phyloP scores from a whole-genome alignment of 2,113 vertebrate genomes.

The Heliornis fulica region DNA sequence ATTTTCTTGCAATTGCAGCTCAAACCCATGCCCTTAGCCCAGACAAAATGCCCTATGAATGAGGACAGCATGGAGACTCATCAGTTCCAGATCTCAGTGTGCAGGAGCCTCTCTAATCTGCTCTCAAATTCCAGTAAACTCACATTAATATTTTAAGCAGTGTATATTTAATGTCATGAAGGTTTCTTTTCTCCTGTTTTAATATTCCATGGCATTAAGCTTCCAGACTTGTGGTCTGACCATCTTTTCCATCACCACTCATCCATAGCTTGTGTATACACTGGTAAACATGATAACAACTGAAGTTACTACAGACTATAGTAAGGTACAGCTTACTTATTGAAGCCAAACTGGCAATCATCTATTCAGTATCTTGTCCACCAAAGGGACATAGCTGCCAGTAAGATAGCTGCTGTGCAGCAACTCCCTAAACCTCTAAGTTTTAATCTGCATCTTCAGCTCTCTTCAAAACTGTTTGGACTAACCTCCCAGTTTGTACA shows the following conservation, averaged over 20 bases:
- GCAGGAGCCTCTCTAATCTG: neutral
- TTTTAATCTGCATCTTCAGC: neutral
- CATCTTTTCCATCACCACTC: neutral
- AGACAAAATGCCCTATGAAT: neutral
- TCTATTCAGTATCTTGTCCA: neutral
- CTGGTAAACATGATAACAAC: neutral
- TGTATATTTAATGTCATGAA: too few species aligned
- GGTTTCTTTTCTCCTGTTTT: neutral
- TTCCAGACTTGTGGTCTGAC: neutral
- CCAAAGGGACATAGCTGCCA: neutral
- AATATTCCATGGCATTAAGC: neutral
- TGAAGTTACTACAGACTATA: neutral
- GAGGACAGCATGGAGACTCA: neutral
- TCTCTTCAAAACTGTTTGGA: neutral
- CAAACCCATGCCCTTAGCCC: neutral
- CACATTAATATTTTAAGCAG: too few species aligned
- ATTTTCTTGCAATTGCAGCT: neutral
- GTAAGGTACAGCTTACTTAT: neutral
- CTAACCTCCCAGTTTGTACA: neutral
- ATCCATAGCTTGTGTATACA: neutral
- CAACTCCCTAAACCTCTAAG: neutral
- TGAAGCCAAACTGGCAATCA: neutral
- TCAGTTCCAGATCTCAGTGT: neutral
- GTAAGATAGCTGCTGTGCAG: neutral
- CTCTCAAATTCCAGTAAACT: neutral